Evolutionary conservation across 37 sponge, comb jelly and placozoan species (phyloP).

Genomic region (Oopsacas minuta): DNA sequence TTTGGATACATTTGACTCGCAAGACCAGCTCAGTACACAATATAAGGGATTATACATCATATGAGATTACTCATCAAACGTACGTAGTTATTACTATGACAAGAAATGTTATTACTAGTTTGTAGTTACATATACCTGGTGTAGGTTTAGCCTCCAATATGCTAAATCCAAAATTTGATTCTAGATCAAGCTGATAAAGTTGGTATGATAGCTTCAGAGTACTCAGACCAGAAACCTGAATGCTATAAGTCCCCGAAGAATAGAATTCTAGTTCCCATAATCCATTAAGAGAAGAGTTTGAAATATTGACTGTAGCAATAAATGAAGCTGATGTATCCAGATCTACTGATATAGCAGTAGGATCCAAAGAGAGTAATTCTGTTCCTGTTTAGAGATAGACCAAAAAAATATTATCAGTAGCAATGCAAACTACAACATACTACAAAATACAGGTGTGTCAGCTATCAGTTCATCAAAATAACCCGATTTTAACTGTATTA

Average conservation of each 20-base stretch:
- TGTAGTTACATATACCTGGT: slow-evolving; percentile 9
- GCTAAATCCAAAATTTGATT: neutral
- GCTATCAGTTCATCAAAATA: too few relatives aligned
- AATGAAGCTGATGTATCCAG: neutral
- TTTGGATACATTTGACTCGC: too few relatives aligned
- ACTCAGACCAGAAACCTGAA: slow-evolving; percentile 9
- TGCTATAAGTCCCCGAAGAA: slow-evolving; percentile 10
- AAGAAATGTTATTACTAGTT: neutral
- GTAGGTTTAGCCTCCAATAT: slow-evolving; percentile 11
- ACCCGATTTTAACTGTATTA: too few relatives aligned
- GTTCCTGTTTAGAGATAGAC: neutral
- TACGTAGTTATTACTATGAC: too few relatives aligned
- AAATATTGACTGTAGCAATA: slow-evolving; percentile 23
- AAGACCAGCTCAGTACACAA: too few relatives aligned
- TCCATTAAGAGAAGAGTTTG: slow-evolving; percentile 17
- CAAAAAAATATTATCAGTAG: too few relatives aligned
- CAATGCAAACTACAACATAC: too few relatives aligned
- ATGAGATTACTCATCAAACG: too few relatives aligned
- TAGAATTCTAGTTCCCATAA: slow-evolving; percentile 1
- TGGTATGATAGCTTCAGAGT: neutral
- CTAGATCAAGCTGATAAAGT: slow-evolving; percentile 11
- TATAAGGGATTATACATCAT: too few relatives aligned
- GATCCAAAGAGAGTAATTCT: neutral
- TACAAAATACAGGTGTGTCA: too few relatives aligned
- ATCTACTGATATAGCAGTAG: neutral